A percentile compares a stretch with the other conserved stretches of the same genome.
phyloP scores from a whole-genome alignment of 92 coral and sea anemone genomes.

The Umimayanthus chanpuru region DNA sequence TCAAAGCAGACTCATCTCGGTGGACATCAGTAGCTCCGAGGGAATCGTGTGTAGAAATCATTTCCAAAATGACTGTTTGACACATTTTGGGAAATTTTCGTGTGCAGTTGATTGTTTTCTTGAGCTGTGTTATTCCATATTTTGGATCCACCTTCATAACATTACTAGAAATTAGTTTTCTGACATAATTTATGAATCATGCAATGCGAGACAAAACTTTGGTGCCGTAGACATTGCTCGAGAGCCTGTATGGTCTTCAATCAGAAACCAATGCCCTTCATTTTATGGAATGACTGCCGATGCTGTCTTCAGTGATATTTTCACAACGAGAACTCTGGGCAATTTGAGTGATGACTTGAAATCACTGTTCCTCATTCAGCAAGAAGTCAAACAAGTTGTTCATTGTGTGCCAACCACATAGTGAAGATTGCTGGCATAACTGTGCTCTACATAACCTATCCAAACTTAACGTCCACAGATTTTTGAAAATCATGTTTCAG shows the following conservation, averaged over 20 bases:
- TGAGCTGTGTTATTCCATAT: constrained; percentile 25
- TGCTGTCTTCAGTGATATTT: constrained; percentile 30
- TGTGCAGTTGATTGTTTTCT: constrained; percentile 50
- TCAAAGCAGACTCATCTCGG: constrained; percentile 11
- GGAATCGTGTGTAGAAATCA: constrained; percentile 22
- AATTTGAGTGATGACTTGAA: constrained; percentile 38
- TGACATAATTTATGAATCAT: constrained; percentile 33
- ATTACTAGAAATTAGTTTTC: constrained; percentile 29
- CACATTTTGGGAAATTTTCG: constrained; percentile 40
- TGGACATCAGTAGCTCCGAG: constrained; percentile 13
- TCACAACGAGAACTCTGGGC: constrained; percentile 31
- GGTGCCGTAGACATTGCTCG: constrained; percentile 14
- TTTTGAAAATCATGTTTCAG: constrained; percentile 9
- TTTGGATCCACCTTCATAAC: constrained; percentile 22
- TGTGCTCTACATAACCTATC: constrained; percentile 53
- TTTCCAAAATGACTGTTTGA: constrained; percentile 43
- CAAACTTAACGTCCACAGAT: constrained; percentile 20
- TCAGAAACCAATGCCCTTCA: constrained; percentile 18
- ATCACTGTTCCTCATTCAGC: constrained; percentile 54
- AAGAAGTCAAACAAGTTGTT: constrained; percentile 45
- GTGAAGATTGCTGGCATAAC: constrained; percentile 37
- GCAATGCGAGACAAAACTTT: constrained; percentile 23
- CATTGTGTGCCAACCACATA: constrained; percentile 41
- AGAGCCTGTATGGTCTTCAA: constrained; percentile 31
- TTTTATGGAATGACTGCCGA: constrained; percentile 18